Evolutionary conservation across 2,888 invertebrate genomes (phyloP).

Genomic region (Cephonodes hylas): DNA sequence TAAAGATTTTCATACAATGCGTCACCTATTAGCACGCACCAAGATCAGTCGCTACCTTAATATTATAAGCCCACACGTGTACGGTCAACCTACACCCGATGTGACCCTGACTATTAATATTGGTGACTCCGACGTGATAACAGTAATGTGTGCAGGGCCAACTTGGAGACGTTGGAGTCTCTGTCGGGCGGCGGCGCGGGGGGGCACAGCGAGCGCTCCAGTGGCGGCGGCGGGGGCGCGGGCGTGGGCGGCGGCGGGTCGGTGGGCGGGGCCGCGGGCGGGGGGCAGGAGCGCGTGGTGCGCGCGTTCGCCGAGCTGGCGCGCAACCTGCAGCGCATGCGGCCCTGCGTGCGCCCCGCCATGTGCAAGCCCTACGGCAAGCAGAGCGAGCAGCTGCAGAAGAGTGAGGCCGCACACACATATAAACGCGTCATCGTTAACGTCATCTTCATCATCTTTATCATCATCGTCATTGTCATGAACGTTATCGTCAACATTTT

Average conservation of each 20-base stretch:
- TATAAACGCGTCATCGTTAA: not conserved
- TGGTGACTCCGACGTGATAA: not conserved
- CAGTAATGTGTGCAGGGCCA: conserved; percentile 78
- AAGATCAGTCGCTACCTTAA: too few relatives aligned
- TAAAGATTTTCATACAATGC: too few relatives aligned
- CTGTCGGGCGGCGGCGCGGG: conserved; percentile 51
- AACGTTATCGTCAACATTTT: too few relatives aligned
- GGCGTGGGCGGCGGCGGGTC: conserved; percentile 84
- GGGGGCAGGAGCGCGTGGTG: conserved; percentile 92
- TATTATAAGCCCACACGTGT: too few relatives aligned
- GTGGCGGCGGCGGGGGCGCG: conserved; percentile 82
- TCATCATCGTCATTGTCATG: too few relatives aligned
- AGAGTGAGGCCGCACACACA: conserved; percentile 78
- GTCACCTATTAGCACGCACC: too few relatives aligned
- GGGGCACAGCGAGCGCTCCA: conserved; percentile 84
- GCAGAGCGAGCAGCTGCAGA: conserved; percentile 93
- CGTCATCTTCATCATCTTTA: not conserved
- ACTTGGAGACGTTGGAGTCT: conserved; percentile 86
- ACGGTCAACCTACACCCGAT: too few relatives aligned
- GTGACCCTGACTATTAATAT: not conserved
- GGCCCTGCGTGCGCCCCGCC: conserved; percentile 91
- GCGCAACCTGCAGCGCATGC: conserved; percentile 94
- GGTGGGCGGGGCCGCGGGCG: conserved; percentile 56
- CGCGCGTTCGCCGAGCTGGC: conserved; percentile 92
- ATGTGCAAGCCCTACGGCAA: conserved; percentile 96